These are phyloP conservation scores for Temnothorax ravouxi DNA, from an alignment of 2,888 invertebrate genomes.

Conservation along the genomic window DNA sequence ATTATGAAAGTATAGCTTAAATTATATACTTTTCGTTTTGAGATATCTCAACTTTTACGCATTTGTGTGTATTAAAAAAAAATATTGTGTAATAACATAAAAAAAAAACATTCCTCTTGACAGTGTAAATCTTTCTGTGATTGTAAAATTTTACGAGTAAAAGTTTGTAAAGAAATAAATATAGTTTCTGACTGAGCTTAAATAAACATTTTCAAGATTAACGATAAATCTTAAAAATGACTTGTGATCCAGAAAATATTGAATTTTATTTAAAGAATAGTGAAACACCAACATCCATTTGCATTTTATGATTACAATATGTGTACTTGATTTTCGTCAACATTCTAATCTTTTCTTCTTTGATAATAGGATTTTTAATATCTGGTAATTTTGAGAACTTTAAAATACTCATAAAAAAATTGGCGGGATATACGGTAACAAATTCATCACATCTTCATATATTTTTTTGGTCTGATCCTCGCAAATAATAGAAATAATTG, in stretches of 20 bases:
- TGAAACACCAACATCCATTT: neutral
- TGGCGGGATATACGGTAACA: neutral
- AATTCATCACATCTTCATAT: neutral
- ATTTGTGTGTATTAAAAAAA: neutral
- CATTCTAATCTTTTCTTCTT: neutral
- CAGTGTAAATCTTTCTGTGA: neutral
- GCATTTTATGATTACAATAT: neutral
- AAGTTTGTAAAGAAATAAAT: constrained; percentile 5
- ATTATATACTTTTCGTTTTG: neutral
- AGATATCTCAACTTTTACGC: neutral
- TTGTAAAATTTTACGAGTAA: neutral
- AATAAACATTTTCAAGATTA: neutral
- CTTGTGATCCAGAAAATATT: too few species aligned
- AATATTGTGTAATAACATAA: neutral
- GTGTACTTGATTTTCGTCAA: neutral
- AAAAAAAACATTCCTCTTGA: neutral
- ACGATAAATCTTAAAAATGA: neutral
- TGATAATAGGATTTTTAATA: neutral
- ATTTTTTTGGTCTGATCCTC: neutral
- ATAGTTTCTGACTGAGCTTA: neutral
- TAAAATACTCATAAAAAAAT: constrained; percentile 1
- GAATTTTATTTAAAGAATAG: too few species aligned
- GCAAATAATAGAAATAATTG: neutral
- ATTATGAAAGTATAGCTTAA: neutral
- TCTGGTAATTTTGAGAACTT: neutral